Evolutionary conservation across 2,797 vertebrate genomes (phyloP).

Genomic region (Schizopygopsis pylzovi): DNA sequence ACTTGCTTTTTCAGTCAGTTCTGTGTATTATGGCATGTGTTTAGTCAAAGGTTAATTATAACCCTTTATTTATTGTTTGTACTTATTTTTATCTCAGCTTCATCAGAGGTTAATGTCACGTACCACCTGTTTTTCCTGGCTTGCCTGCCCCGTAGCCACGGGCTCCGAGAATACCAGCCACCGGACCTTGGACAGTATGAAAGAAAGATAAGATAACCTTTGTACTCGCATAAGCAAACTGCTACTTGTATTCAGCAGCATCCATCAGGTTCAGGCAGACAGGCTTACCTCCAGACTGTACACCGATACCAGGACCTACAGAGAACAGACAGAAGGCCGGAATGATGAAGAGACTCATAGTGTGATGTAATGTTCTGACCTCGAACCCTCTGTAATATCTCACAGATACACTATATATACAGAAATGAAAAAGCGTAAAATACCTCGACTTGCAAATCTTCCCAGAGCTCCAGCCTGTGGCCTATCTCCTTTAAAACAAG

Average conservation of each 20-base stretch:
- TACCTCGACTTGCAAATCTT: conserved; percentile 71
- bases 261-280: neutral
- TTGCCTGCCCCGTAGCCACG: conserved; percentile 51
- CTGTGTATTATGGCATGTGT: neutral
- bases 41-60: neutral
- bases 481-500: conserved; percentile 67
- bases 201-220: neutral
- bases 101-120: neutral
- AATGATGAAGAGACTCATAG: neutral
- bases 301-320: conserved; percentile 38
- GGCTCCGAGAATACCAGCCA: conserved; percentile 50
- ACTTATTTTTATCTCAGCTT: neutral
- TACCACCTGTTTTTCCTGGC: conserved; percentile 41
- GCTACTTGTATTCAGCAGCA: neutral
- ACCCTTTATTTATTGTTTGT: neutral
- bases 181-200: neutral
- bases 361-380: neutral
- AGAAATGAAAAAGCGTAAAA: neutral
- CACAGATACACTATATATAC: neutral
- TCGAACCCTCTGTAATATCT: neutral
- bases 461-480: conserved; percentile 73
- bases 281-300: conserved; percentile 39
- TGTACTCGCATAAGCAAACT: neutral
- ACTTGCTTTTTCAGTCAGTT: neutral
- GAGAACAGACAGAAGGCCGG: neutral